Evolutionary conservation across 2,113 vertebrate genomes (phyloP), one percentile per base, ranked within the genome.

Genomic region (Suricata suricatta): DNA sequence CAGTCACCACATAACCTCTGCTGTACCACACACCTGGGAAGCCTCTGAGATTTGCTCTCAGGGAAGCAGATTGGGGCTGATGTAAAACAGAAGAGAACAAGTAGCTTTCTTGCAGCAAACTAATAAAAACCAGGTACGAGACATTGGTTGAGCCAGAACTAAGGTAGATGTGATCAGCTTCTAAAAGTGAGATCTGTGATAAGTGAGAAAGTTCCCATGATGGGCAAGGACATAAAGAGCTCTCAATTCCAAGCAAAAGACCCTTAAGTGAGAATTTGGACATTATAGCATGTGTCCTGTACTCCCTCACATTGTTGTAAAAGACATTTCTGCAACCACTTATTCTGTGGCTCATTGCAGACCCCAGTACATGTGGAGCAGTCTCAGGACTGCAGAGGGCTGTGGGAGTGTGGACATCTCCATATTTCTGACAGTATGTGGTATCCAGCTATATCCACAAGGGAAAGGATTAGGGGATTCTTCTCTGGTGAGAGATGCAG

Each of bases 301-400:
- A 27, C 27, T 66, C 35, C 41, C 14, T n/a, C 38, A 69, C 6
- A 7, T 41, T 44, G 27, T 41, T 44, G 14, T 50, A 11, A 17
- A 94, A 3, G 10, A 5, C 5, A 93, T 90, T 44, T 90, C 83
- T 90, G 38, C n/a, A 31, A 33, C n/a, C 38, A 47, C n/a, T 33
- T 64, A 14, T 21, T 79, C 2, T 33, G 4, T n/a, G 50, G 47
- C 68, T 77, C 38, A 71, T 13, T 69, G 25, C 3, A 81, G 35
- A 68, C n/a, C 3, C 3, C 38, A 44, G 0, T 5, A 11, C 52
- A 33, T 71, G 16, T 27, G 23, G 31, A 68, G 9, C 1, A 3
- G 72, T 44, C 33, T 86, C 44, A 68, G 52, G 44, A 68, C 13
- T 15, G 16, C 31, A n/a, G 13, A 63, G 8, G 7, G 25, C 19